Evolutionary conservation across 2,113 vertebrate species (phyloP).

Genomic region (Phoxinus phoxinus): DNA sequence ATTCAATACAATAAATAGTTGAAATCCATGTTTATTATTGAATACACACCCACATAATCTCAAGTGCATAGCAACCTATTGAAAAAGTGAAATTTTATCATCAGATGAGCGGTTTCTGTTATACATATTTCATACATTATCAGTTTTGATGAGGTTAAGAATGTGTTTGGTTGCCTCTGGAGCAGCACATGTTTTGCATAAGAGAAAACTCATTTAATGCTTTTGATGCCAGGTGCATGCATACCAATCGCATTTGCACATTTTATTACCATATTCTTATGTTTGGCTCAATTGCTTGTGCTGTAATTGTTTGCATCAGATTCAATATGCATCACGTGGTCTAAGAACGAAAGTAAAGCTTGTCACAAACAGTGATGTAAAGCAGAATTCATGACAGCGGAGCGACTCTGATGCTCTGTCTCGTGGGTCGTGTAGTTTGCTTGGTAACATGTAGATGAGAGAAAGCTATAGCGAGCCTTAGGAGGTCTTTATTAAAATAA

Average conservation of each 20-base stretch:
- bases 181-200: conserved; percentile 18
- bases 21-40: too few relatives aligned
- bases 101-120: background rate
- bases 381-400: background rate
- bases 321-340: background rate
- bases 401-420: background rate
- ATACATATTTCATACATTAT: conserved; percentile 2
- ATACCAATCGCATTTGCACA: conserved; percentile 19
- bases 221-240: conserved; percentile 9
- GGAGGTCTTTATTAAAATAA: conserved; percentile 22
- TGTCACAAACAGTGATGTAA: background rate
- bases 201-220: background rate
- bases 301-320: conserved; percentile 13
- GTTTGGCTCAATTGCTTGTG: background rate
- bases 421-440: background rate
- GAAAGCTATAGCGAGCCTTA: background rate
- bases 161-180: background rate
- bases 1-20: too few relatives aligned
- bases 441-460: conserved; percentile 10
- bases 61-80: background rate
- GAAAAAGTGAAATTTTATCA: background rate
- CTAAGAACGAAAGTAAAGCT: background rate
- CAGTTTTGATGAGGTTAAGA: background rate
- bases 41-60: too few relatives aligned
- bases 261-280: conserved; percentile 19